Percentiles rank a stretch among this genome's conserved stretches.
phyloP scores from a whole-genome alignment of 2,888 invertebrate genomes.

The Synanthedon andrenaeformis region DNA sequence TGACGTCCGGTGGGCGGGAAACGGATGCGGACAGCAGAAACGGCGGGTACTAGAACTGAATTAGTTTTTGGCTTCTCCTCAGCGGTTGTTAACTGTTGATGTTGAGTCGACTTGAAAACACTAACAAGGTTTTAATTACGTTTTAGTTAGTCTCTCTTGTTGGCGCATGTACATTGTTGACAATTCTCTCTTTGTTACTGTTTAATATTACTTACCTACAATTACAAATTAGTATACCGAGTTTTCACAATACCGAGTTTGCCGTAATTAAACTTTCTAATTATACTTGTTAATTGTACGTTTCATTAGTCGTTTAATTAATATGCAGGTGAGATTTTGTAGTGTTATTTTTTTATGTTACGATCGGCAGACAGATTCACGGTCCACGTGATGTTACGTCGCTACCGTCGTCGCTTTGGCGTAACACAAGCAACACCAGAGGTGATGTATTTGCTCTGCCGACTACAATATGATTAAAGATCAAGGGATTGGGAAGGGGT shows the following conservation, averaged over 20 bases:
- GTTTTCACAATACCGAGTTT: neutral
- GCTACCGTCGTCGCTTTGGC: too few species aligned
- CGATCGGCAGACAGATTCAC: too few species aligned
- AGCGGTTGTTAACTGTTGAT: slow-evolving; percentile 38
- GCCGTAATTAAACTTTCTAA: neutral
- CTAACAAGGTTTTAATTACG: slow-evolving; percentile 56
- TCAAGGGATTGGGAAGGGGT: too few species aligned
- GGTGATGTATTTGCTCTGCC: too few species aligned
- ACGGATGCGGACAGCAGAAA: neutral
- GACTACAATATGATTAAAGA: too few species aligned
- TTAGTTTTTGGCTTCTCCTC: slow-evolving; percentile 52
- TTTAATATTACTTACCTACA: neutral
- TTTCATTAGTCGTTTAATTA: too few species aligned
- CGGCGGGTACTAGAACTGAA: slow-evolving; percentile 15
- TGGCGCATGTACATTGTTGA: slow-evolving; percentile 13
- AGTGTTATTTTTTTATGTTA: too few species aligned
- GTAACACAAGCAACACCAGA: too few species aligned
- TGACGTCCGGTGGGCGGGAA: slow-evolving; percentile 17
- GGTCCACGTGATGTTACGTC: too few species aligned
- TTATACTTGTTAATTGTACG: too few species aligned
- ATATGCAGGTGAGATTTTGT: too few species aligned
- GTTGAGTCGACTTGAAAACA: slow-evolving; percentile 33
- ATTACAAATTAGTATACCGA: neutral
- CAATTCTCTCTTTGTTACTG: slow-evolving; percentile 16
- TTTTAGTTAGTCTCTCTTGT: slow-evolving; percentile 28